phyloP scores from a whole-genome alignment of 2,888 invertebrate species.

The Mythimna ferrago region DNA sequence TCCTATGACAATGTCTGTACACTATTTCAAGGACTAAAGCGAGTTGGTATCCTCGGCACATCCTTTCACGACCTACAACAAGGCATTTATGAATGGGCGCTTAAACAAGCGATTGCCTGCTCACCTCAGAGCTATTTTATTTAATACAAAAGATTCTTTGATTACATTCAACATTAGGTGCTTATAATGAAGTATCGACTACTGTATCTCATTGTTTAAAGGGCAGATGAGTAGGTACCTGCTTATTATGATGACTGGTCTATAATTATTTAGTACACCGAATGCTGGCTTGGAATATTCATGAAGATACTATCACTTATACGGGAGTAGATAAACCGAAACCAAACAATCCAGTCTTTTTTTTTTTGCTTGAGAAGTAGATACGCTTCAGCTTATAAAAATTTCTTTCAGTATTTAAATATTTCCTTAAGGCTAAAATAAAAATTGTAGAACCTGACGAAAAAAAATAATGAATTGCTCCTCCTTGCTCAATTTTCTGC shows the following conservation, averaged over 20 bases:
- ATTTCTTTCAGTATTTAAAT: neutral
- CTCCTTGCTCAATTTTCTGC: too few species aligned
- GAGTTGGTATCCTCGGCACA: conserved; percentile 77
- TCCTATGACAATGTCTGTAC: conserved; percentile 45
- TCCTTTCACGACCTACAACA: conserved; percentile 81
- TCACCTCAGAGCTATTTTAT: conserved; percentile 39
- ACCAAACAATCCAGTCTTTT: too few species aligned
- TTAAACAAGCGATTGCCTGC: conserved; percentile 43
- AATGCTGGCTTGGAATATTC: too few species aligned
- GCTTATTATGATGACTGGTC: too few species aligned
- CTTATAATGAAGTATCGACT: conserved; percentile 19
- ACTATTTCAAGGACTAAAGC: conserved; percentile 79
- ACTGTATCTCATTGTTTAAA: conserved; percentile 35
- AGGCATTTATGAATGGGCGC: conserved; percentile 60
- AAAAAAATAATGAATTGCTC: neutral
- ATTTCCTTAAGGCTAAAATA: neutral
- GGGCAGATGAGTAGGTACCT: neutral
- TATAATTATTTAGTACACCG: too few species aligned
- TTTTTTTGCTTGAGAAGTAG: too few species aligned
- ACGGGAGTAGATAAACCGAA: too few species aligned
- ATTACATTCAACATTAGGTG: conserved; percentile 28
- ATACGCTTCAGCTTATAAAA: too few species aligned
- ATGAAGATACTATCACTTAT: too few species aligned
- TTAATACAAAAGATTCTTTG: conserved; percentile 19
- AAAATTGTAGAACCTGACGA: neutral